A percentile compares a stretch with the other conserved stretches of the same genome.
phyloP scores from a whole-genome alignment of 2,888 invertebrate genomes.

The Tipula helvola region DNA sequence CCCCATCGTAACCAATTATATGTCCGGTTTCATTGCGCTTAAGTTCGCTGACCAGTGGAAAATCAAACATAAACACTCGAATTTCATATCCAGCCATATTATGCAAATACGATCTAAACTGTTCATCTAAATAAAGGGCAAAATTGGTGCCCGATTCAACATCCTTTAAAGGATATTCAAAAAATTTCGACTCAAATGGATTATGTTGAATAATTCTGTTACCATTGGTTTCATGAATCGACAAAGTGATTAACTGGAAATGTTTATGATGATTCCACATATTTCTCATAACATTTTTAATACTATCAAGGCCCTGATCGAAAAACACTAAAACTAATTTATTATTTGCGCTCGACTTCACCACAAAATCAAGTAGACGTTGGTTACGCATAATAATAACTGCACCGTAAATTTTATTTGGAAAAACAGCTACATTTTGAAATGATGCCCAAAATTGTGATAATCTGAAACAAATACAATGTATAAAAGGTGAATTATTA shows the following conservation, averaged over 20 bases:
- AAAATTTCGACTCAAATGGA: neutral
- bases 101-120: neutral
- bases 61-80: neutral
- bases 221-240: neutral
- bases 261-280: neutral
- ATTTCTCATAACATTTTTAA: neutral
- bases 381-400: neutral
- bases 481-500: too few species aligned
- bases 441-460: neutral
- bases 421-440: neutral
- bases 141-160: neutral
- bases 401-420: neutral
- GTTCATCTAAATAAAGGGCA: neutral
- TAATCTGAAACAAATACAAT: neutral
- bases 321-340: neutral
- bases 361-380: neutral
- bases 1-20: neutral
- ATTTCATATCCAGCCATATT: neutral
- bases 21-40: neutral
- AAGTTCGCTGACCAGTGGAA: neutral
- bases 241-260: neutral
- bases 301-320: neutral
- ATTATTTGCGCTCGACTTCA: neutral
- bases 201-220: neutral
- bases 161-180: neutral